Conservation (phyloP, 2,797 vertebrate genomes). For the Labroides dimidiatus region DNA sequence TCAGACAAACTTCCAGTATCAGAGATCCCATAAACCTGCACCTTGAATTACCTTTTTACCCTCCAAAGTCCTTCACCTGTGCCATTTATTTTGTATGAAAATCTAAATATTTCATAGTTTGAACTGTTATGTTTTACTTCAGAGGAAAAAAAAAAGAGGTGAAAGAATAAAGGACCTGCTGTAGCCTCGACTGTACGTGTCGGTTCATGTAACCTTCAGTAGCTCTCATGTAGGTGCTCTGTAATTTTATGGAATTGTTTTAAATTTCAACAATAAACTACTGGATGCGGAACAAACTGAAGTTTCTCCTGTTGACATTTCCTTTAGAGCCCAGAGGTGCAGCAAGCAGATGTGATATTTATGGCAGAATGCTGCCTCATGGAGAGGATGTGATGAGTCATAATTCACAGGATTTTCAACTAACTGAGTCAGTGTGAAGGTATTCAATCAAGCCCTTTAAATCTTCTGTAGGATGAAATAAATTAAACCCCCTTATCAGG, state of each 20-base stretch:
- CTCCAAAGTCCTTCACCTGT: slow-evolving; percentile 52
- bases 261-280: slow-evolving; percentile 75
- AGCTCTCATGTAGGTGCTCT: slow-evolving; percentile 60
- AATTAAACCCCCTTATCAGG: slow-evolving; percentile 2
- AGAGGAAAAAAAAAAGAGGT: slow-evolving; percentile 19
- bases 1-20: slow-evolving; percentile 57
- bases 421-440: slow-evolving; percentile 38
- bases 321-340: background rate
- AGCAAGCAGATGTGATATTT: slow-evolving; percentile 42
- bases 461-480: slow-evolving; percentile 38
- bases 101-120: slow-evolving; percentile 26
- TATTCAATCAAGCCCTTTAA: slow-evolving; percentile 14
- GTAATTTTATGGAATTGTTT: slow-evolving; percentile 78
- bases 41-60: slow-evolving; percentile 42
- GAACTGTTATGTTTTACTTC: slow-evolving; percentile 39
- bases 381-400: slow-evolving; percentile 31
- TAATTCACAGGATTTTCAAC: slow-evolving; percentile 32
- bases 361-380: slow-evolving; percentile 39
- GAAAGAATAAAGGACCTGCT: slow-evolving; percentile 43
- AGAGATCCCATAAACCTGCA: slow-evolving; percentile 42
- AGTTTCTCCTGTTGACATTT: background rate
- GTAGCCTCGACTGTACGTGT: slow-evolving; percentile 43
- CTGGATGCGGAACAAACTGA: slow-evolving; percentile 50
- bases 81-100: slow-evolving; percentile 67
- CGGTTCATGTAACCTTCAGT: slow-evolving; percentile 38